Conservation (phyloP, 2,113 vertebrate genomes). For the Ancistrus triradiatus region DNA sequence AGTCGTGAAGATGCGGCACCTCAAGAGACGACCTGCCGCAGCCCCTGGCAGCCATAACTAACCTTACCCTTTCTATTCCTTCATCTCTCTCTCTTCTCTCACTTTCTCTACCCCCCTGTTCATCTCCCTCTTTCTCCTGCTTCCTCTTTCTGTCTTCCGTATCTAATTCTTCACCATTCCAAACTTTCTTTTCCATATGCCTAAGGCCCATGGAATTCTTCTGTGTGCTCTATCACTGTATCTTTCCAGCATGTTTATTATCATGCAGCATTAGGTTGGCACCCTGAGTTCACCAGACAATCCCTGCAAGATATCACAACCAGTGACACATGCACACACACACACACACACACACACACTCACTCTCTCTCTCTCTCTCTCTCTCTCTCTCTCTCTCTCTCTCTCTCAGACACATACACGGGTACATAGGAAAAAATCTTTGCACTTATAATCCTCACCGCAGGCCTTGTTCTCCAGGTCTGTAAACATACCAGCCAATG, state of each 20-base stretch:
- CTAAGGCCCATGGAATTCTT: slow-evolving; percentile 9
- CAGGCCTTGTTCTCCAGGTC: slow-evolving; percentile 16
- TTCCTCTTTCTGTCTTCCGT: neutral
- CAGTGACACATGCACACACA: neutral
- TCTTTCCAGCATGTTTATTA: slow-evolving; percentile 16
- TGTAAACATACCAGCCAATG: slow-evolving; percentile 23
- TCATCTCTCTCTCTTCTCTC: neutral
- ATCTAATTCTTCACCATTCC: slow-evolving; percentile 2
- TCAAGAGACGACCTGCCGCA: slow-evolving; percentile 57
- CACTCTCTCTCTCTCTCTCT: too few relatives aligned
- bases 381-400: too few relatives aligned
- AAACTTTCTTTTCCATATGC: neutral
- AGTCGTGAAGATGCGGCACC: slow-evolving; percentile 70
- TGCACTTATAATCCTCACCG: slow-evolving; percentile 25
- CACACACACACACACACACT: neutral
- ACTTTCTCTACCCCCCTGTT: neutral
- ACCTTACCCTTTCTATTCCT: neutral
- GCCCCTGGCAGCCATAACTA: slow-evolving; percentile 15
- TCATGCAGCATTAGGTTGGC: slow-evolving; percentile 13
- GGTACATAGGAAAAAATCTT: slow-evolving; percentile 2
- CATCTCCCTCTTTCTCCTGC: neutral
- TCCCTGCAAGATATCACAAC: slow-evolving; percentile 2
- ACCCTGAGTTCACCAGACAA: slow-evolving; percentile 12
- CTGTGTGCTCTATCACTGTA: slow-evolving; percentile 15
- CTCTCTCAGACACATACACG: neutral